These are phyloP conservation scores for Acleris sparsana DNA, from an alignment of 2,888 invertebrate genomes.

Conservation along the genomic window DNA sequence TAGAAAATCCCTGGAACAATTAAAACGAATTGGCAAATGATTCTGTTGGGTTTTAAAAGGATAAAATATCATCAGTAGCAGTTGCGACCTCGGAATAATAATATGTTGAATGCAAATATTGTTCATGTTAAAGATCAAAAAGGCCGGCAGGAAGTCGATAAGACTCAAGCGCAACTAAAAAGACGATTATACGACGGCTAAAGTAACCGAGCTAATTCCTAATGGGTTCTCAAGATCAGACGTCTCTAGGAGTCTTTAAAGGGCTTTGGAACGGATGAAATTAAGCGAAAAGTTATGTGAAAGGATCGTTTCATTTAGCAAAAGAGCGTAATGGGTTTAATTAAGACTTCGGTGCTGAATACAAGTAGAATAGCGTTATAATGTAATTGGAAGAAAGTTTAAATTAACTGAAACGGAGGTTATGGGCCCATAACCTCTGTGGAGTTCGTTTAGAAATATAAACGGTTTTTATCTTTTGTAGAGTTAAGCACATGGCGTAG, in stretches of 20 bases:
- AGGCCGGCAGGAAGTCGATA: conserved; percentile 26
- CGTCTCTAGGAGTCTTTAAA: conserved; percentile 29
- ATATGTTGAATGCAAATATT: conserved; percentile 15
- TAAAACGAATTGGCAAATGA: no score
- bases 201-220: conserved; percentile 27
- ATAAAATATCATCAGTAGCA: no score
- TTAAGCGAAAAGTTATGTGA: conserved; percentile 35
- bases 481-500: background rate
- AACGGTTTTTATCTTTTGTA: conserved; percentile 1
- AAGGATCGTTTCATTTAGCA: conserved; percentile 32
- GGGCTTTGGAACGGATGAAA: conserved; percentile 27
- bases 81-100: no score
- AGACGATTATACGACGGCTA: conserved; percentile 22
- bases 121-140: conserved; percentile 25
- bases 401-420: conserved; percentile 19
- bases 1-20: no score
- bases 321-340: conserved; percentile 35
- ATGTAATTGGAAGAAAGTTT: conserved; percentile 34
- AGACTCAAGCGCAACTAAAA: conserved; percentile 11
- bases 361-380: conserved; percentile 25
- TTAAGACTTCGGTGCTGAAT: conserved; percentile 30
- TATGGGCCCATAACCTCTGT: conserved; percentile 9
- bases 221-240: conserved; percentile 32
- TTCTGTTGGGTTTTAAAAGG: no score
- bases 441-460: conserved; percentile 3